A percentile compares a stretch with the other conserved stretches of the same genome.
Conservation (phyloP, 2,888 invertebrate species). For the Salticus scenicus region DNA sequence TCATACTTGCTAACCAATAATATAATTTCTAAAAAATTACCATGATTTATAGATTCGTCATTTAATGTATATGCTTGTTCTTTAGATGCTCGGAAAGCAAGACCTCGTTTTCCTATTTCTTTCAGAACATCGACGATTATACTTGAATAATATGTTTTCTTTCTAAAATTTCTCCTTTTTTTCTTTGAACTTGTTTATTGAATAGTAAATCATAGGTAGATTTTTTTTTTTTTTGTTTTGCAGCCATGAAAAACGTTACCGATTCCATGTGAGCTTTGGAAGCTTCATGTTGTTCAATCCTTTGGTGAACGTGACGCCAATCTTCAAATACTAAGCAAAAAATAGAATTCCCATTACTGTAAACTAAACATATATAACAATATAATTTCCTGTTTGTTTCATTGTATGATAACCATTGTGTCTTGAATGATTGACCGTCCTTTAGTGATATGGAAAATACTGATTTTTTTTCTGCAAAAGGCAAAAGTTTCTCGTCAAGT, state of each 20-base stretch:
- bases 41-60: neutral
- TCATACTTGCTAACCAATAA: neutral
- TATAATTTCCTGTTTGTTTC: neutral
- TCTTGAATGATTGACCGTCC: neutral
- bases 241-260: neutral
- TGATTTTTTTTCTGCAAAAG: neutral
- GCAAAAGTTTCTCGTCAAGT: conserved; percentile 2
- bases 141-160: neutral
- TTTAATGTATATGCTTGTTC: neutral
- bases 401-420: conserved; percentile 5
- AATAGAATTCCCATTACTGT: neutral
- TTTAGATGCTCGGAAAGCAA: conserved; percentile 8
- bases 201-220: neutral
- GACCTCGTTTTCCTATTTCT: neutral
- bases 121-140: neutral
- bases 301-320: conserved; percentile 15
- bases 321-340: conserved; percentile 14
- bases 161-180: neutral
- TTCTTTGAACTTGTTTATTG: neutral
- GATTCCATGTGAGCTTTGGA: conserved; percentile 4
- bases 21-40: conserved; percentile 3
- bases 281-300: neutral
- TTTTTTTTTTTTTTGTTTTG: neutral
- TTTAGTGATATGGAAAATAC: neutral
- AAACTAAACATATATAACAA: conserved; percentile 10